Base-by-base conservation (phyloP, 2,113 vertebrate species). In the Verasper variegatus region DNA sequence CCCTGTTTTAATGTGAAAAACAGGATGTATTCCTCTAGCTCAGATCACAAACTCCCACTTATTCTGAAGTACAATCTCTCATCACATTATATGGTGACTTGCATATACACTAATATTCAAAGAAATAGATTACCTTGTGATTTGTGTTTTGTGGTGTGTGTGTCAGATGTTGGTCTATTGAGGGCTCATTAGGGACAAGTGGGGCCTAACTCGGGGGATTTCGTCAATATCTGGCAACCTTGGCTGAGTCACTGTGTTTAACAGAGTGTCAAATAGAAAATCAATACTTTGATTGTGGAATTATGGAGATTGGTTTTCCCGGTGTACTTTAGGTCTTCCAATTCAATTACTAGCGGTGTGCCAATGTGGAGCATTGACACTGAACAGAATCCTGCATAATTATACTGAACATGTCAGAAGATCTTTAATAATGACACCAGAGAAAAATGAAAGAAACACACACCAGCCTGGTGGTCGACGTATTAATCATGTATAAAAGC, bases 241-340 rank as follows among this genome's bases (percentile, higher is more conserved):
- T 10, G 2, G 52, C 47, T 8, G 13, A 71, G 59, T 76, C 73
- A 63, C 55, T 76, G 79, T 78, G 63, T 80, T 81, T 73, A 81
- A 85, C 80, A 31, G 77, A 64, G 62, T 71, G 78, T 85, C 71
- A 82, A 78, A 78, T 72, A 60, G 60, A 56, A 71, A 69, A 78
- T 91, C 86, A 63, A 86, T 89, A 74, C 57, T 79, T 90, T 89
- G 88, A 88, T 84, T 89, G 69, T 55, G 58, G 76, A 86, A 88
- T 92, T 89, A 92, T 90, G 69, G 78, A 81, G 70, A 89, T 81
- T 3, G 77, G 90, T 91, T 88, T 67, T 60, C 24, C 63, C 55
- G 26, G 51, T 75, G 72, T 85, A 65, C 64, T 76, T 84, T 74
- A 61, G 63, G 70, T 69, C 69, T 69, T 69, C 71, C 31, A 72